Evolutionary conservation across 2,888 invertebrate genomes (phyloP).

Genomic region (Pseudoips prasinana): DNA sequence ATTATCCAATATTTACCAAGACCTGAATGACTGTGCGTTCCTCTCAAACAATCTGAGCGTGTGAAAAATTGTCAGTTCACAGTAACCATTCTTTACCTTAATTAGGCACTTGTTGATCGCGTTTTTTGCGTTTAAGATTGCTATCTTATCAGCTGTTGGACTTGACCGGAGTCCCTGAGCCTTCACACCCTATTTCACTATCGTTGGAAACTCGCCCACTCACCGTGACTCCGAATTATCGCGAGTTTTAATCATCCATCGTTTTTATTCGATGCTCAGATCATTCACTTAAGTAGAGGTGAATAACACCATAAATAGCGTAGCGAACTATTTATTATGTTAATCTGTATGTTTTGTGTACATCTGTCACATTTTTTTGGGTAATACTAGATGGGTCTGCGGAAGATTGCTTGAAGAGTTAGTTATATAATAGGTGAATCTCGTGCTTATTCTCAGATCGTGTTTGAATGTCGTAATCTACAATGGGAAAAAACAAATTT

Average conservation of each 20-base stretch:
- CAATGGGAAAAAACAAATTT: background rate
- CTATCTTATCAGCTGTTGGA: constrained; percentile 23
- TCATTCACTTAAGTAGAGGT: constrained; percentile 28
- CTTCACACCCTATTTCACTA: constrained; percentile 32
- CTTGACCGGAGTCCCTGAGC: constrained; percentile 22
- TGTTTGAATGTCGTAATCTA: no score
- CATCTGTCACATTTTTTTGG: constrained; percentile 11
- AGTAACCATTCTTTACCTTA: background rate
- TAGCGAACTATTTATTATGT: constrained; percentile 30
- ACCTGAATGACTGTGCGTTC: no score
- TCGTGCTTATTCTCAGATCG: no score
- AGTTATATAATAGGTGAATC: background rate
- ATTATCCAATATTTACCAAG: no score
- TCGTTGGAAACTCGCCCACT: constrained; percentile 18
- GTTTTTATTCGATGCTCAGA: constrained; percentile 26
- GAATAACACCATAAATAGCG: constrained; percentile 27
- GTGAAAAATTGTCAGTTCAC: no score
- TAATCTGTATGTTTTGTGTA: constrained; percentile 25
- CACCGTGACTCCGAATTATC: constrained; percentile 28
- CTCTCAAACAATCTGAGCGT: no score
- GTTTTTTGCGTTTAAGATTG: constrained; percentile 9
- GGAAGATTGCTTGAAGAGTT: background rate
- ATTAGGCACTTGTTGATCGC: constrained; percentile 22
- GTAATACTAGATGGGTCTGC: no score
- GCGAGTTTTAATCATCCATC: constrained; percentile 25